Evolutionary conservation across 2,113 vertebrate genomes (phyloP).

Genomic region (Aix galericulata): DNA sequence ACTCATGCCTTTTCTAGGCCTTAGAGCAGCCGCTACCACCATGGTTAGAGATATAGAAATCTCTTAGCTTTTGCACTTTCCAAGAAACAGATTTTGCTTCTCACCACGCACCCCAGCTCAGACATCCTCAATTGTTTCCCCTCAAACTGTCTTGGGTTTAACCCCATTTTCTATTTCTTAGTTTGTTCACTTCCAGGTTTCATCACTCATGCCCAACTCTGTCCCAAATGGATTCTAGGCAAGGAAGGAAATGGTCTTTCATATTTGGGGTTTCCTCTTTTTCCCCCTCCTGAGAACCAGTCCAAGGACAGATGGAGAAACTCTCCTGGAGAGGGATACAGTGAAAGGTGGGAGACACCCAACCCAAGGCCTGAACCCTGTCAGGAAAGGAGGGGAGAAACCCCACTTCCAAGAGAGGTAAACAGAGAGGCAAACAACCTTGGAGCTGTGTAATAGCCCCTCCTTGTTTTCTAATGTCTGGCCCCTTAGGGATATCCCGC

Average conservation of each 20-base stretch:
- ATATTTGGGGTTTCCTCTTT: not conserved
- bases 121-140: not conserved
- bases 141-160: slow-evolving; percentile 13
- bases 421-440: not conserved
- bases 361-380: not conserved
- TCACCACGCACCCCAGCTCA: not conserved
- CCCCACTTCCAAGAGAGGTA: not conserved
- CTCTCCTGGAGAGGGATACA: not conserved
- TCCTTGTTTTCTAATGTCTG: slow-evolving; percentile 67
- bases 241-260: slow-evolving; percentile 40
- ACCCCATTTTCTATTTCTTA: slow-evolving; percentile 21
- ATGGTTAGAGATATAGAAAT: not conserved
- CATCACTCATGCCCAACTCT: not conserved
- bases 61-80: not conserved
- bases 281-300: not conserved
- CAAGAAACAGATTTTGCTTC: slow-evolving; percentile 2
- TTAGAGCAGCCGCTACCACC: not conserved
- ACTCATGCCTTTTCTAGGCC: not conserved
- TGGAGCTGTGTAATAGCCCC: slow-evolving; percentile 54
- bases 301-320: not conserved
- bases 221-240: slow-evolving; percentile 35
- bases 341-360: not conserved
- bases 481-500: slow-evolving; percentile 85
- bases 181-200: slow-evolving; percentile 19
- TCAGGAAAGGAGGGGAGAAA: not conserved